These are phyloP conservation scores for Hylomyscus alleni DNA, from an alignment of 2,797 vertebrate species.

Conservation along the genomic window DNA sequence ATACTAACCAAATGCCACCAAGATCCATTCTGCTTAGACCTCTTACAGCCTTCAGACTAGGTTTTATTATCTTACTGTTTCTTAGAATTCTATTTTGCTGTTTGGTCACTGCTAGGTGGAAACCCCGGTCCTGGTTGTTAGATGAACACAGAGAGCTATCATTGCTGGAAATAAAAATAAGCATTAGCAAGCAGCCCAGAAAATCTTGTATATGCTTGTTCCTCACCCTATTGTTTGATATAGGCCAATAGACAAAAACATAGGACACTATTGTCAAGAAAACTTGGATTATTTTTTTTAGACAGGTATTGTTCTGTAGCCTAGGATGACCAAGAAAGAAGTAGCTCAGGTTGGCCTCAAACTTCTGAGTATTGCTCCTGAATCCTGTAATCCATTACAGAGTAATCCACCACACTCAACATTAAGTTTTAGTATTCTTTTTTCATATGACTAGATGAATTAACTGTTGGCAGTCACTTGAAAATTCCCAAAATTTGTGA, in stretches of 20 bases:
- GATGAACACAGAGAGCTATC: not conserved
- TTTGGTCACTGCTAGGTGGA: not conserved
- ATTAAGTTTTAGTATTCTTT: not conserved
- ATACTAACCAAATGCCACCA: not conserved
- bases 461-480: not conserved
- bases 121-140: not conserved
- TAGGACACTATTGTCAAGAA: not conserved
- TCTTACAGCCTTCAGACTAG: not conserved
- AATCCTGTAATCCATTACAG: not conserved
- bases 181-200: not conserved
- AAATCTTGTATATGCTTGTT: not conserved
- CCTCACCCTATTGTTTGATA: not conserved
- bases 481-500: constrained; percentile 11
- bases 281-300: not conserved
- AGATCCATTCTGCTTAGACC: not conserved
- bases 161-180: not conserved
- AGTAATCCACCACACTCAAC: not conserved
- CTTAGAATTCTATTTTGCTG: not conserved
- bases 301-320: not conserved
- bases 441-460: not conserved
- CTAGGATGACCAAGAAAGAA: not conserved
- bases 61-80: not conserved
- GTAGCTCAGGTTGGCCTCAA: not conserved
- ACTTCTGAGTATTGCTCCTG: not conserved
- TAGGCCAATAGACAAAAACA: not conserved